Evolutionary conservation across 2,797 vertebrate species (phyloP).

Genomic region (Sebastes jordani): DNA sequence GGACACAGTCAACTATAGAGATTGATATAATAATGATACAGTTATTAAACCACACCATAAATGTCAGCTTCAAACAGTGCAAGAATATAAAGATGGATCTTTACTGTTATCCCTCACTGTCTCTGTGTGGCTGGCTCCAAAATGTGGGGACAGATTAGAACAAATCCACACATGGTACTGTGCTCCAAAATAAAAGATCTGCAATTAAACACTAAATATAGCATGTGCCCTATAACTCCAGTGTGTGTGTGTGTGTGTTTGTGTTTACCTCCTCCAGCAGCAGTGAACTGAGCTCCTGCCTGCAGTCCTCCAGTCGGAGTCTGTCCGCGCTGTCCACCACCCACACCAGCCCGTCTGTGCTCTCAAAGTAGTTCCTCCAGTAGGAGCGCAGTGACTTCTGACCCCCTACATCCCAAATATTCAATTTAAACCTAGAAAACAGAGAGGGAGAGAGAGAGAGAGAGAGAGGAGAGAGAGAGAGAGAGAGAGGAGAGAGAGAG

Average conservation of each 20-base stretch:
- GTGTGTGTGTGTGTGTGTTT: background rate
- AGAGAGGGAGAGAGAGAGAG: background rate
- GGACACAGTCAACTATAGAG: background rate
- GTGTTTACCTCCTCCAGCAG: constrained; percentile 87
- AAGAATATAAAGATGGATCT: background rate
- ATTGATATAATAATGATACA: background rate
- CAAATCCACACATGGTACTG: too few species aligned
- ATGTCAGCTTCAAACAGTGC: background rate
- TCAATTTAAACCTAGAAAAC: constrained; percentile 87
- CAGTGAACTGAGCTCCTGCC: constrained; percentile 83
- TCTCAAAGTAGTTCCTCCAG: constrained; percentile 96
- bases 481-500: background rate
- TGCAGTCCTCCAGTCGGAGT: constrained; percentile 90
- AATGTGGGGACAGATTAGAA: too few species aligned
- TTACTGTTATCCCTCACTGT: background rate
- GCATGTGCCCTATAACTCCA: background rate
- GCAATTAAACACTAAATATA: background rate
- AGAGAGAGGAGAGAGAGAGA: background rate
- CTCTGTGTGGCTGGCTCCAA: background rate
- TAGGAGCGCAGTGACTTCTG: constrained; percentile 94
- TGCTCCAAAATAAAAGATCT: background rate
- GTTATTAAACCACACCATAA: too few species aligned
- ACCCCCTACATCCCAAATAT: constrained; percentile 94
- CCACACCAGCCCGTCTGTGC: constrained; percentile 94
- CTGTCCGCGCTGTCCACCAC: constrained; percentile 94